A percentile compares a stretch with the other conserved stretches of the same genome.
Evolutionary conservation across 2,888 invertebrate genomes (phyloP).

Genomic region (Pseudococcus jackbeardsleyi): DNA sequence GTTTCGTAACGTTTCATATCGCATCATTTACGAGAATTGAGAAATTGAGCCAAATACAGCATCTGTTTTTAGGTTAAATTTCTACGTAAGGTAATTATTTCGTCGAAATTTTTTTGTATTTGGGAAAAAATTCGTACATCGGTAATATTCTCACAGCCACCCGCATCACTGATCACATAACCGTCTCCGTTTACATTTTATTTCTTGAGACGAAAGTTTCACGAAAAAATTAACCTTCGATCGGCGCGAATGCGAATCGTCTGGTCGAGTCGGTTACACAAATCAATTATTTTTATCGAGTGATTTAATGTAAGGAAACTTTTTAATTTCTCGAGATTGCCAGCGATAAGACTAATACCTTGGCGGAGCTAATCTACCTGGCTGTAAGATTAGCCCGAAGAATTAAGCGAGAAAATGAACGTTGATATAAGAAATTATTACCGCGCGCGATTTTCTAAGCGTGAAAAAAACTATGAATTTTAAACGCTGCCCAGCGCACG

Average conservation of each 20-base stretch:
- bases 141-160: not conserved
- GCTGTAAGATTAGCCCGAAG: conserved; percentile 2
- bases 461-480: conserved; percentile 37
- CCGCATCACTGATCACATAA: not conserved
- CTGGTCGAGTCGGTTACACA: not conserved
- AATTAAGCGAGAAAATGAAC: conserved; percentile 24
- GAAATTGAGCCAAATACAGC: not conserved
- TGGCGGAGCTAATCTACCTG: not conserved
- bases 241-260: not conserved
- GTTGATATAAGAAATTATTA: conserved; percentile 33
- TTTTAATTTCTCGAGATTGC: conserved; percentile 28
- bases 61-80: not conserved
- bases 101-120: not conserved
- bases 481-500: not conserved
- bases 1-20: not conserved
- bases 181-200: not conserved
- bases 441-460: not conserved
- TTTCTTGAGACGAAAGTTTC: not conserved
- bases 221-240: not conserved
- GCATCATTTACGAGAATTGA: not conserved
- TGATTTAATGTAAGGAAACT: conserved; percentile 5
- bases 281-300: conserved; percentile 27
- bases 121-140: not conserved
- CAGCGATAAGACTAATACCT: conserved; percentile 5
- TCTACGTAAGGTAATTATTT: not conserved